Conservation (phyloP, 2,888 invertebrate genomes). For the Hermaeophaga mercurialis region DNA sequence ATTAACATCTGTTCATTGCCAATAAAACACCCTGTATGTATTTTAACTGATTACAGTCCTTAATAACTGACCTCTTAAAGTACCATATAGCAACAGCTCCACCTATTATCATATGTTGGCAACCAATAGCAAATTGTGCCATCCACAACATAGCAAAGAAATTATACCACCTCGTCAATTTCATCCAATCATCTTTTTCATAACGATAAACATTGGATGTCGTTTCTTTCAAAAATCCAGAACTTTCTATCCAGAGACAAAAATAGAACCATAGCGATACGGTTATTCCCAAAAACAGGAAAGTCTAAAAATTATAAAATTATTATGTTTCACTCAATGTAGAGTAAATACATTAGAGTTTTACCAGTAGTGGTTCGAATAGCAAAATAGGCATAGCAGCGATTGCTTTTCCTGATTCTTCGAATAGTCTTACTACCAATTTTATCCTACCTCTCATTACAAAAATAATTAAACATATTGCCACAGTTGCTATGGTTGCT, state of each 20-base stretch:
- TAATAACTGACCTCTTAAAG: slow-evolving; percentile 64
- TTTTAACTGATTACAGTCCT: no score
- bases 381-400: slow-evolving; percentile 66
- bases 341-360: no score
- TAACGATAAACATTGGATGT: slow-evolving; percentile 47
- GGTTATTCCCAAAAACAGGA: slow-evolving; percentile 58
- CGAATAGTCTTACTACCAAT: slow-evolving; percentile 67
- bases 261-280: slow-evolving; percentile 63
- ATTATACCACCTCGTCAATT: slow-evolving; percentile 60
- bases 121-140: slow-evolving; percentile 68
- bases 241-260: slow-evolving; percentile 67
- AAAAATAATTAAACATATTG: slow-evolving; percentile 63
- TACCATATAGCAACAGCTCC: slow-evolving; percentile 71
- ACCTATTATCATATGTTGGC: slow-evolving; percentile 71
- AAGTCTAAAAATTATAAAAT: slow-evolving; percentile 50
- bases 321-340: no score
- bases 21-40: no score
- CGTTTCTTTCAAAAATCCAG: slow-evolving; percentile 57
- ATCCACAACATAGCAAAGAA: slow-evolving; percentile 69
- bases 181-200: slow-evolving; percentile 56
- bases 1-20: no score
- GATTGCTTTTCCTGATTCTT: slow-evolving; percentile 70
- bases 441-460: slow-evolving; percentile 67
- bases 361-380: slow-evolving; percentile 66
- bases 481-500: slow-evolving; percentile 63